Percentiles rank a stretch among this genome's conserved stretches.
These are phyloP conservation scores for Palythoa heliodiscus DNA, from an alignment of 92 coral and sea anemone species.

Conservation along the genomic window DNA sequence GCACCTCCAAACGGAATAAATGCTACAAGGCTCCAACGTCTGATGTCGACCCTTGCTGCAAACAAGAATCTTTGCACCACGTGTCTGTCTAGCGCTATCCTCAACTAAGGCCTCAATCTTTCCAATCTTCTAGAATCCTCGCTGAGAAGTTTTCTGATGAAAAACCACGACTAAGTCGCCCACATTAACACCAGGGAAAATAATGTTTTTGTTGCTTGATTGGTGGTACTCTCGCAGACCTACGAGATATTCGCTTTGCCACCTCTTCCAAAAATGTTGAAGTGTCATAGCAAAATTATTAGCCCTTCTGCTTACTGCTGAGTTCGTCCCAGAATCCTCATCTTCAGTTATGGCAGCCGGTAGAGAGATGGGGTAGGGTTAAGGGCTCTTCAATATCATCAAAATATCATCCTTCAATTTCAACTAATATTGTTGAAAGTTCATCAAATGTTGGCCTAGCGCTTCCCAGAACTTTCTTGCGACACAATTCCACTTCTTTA, in stretches of 20 bases:
- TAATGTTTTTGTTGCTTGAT: not conserved
- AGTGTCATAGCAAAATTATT: slow-evolving; percentile 10
- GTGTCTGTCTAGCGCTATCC: slow-evolving; percentile 36
- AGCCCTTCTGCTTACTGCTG: slow-evolving; percentile 17
- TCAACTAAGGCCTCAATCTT: slow-evolving; percentile 24
- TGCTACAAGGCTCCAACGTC: slow-evolving; percentile 22
- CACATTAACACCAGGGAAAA: slow-evolving; percentile 8
- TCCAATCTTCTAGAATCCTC: slow-evolving; percentile 35
- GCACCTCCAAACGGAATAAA: slow-evolving; percentile 30
- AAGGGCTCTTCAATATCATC: slow-evolving; percentile 48
- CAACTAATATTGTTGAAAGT: slow-evolving; percentile 36
- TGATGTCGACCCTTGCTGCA: slow-evolving; percentile 19
- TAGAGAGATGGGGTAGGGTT: slow-evolving; percentile 47
- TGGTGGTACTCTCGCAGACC: slow-evolving; percentile 29
- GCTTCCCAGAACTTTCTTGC: slow-evolving; percentile 43
- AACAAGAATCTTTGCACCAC: slow-evolving; percentile 30
- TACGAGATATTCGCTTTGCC: slow-evolving; percentile 41
- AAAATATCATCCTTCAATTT: slow-evolving; percentile 52
- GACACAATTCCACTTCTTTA: slow-evolving; percentile 28
- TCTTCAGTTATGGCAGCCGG: slow-evolving; percentile 37
- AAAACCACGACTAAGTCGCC: slow-evolving; percentile 31
- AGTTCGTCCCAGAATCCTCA: slow-evolving; percentile 2
- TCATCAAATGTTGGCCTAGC: slow-evolving; percentile 47
- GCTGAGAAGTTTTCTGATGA: slow-evolving; percentile 30
- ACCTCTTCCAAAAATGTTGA: slow-evolving; percentile 49